Percentiles rank a stretch among this genome's conserved stretches.
Evolutionary conservation across 2,797 vertebrate genomes (phyloP).

Genomic region (Melanotaenia trifasciata): DNA sequence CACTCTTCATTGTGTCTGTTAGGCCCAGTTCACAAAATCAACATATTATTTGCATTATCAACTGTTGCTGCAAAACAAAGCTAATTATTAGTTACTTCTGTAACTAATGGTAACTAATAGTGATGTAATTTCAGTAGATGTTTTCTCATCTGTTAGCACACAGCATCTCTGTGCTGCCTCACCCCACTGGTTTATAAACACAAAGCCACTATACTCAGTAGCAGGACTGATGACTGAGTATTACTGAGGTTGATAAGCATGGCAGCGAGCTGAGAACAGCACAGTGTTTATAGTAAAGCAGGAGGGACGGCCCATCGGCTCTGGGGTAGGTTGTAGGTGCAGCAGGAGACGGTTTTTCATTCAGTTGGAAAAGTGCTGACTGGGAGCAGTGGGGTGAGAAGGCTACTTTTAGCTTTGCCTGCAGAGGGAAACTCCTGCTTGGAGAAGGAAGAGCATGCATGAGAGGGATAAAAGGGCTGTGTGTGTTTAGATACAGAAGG

Average conservation of each 20-base stretch:
- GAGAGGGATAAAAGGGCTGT: slow-evolving; percentile 14
- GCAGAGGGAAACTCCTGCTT: slow-evolving; percentile 57
- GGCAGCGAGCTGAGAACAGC: slow-evolving; percentile 39
- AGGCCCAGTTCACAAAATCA: slow-evolving; percentile 16
- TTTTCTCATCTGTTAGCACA: slow-evolving; percentile 56
- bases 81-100: slow-evolving; percentile 19
- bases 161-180: slow-evolving; percentile 41
- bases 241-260: slow-evolving; percentile 52
- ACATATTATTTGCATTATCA: slow-evolving; percentile 29
- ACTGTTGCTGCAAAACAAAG: slow-evolving; percentile 34
- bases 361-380: slow-evolving; percentile 74
- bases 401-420: slow-evolving; percentile 63
- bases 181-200: slow-evolving; percentile 59
- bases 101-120: slow-evolving; percentile 66
- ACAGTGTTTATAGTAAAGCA: slow-evolving; percentile 54
- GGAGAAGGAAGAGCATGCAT: slow-evolving; percentile 27
- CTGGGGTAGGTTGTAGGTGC: slow-evolving; percentile 36
- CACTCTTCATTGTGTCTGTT: slow-evolving; percentile 13
- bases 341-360: slow-evolving; percentile 56
- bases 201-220: slow-evolving; percentile 65
- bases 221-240: slow-evolving; percentile 66
- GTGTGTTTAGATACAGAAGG: slow-evolving; percentile 18
- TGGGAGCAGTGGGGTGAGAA: slow-evolving; percentile 47
- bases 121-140: slow-evolving; percentile 47
- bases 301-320: slow-evolving; percentile 18